phyloP scores from a whole-genome alignment of 1,140 invertebrate species.

The Batillaria attramentaria region DNA sequence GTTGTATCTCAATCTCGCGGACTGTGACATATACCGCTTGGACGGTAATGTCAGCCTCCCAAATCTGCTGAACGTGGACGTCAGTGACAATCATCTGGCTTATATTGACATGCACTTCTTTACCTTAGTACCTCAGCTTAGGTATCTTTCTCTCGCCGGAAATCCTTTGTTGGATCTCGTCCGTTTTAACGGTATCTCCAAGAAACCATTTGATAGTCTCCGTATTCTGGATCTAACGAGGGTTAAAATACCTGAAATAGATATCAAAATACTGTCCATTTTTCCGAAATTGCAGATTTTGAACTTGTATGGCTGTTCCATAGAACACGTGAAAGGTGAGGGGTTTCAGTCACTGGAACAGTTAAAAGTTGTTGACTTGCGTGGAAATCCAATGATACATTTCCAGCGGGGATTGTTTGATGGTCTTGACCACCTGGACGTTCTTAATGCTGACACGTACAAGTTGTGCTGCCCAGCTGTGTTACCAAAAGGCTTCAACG shows the following conservation, averaged over 20 bases:
- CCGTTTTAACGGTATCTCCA: background rate
- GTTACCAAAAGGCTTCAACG: too few species aligned
- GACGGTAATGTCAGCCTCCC: background rate
- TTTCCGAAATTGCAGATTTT: background rate
- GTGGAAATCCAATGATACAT: background rate
- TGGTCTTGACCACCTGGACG: background rate
- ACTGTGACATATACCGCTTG: background rate
- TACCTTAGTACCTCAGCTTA: background rate
- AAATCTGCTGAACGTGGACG: background rate
- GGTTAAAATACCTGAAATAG: background rate
- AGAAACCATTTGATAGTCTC: background rate
- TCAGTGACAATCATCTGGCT: background rate
- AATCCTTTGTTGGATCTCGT: slow-evolving; percentile 37
- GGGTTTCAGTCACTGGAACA: background rate
- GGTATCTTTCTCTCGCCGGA: slow-evolving; percentile 23
- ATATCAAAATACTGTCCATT: background rate
- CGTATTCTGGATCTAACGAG: background rate
- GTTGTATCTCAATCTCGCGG: slow-evolving; percentile 17
- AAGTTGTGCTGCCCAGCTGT: too few species aligned
- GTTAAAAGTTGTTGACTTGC: background rate
- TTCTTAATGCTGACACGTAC: background rate
- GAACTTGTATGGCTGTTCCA: background rate
- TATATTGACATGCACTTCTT: background rate
- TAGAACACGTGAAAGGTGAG: background rate
- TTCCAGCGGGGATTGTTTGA: background rate